These are phyloP conservation scores for Lamproptera curius DNA, from an alignment of 2,888 invertebrate species.

Conservation along the genomic window DNA sequence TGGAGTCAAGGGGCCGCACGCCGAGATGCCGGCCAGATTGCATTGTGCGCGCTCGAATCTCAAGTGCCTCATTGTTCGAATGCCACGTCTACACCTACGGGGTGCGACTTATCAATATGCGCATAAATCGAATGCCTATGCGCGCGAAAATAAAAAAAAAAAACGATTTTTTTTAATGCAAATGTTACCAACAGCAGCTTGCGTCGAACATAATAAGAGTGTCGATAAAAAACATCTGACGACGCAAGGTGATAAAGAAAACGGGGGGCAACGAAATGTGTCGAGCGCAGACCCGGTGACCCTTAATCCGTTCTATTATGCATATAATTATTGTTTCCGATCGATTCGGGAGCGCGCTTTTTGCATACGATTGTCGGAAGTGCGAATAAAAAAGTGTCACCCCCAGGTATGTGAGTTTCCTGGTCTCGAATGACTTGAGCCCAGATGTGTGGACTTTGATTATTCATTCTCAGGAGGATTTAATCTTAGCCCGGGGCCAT, in stretches of 20 bases:
- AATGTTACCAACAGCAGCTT: slow-evolving; percentile 47
- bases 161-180: slow-evolving; percentile 25
- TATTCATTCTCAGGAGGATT: slow-evolving; percentile 76
- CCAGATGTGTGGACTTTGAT: slow-evolving; percentile 57
- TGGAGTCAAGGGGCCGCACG: slow-evolving; percentile 74
- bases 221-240: slow-evolving; percentile 57
- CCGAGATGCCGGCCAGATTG: slow-evolving; percentile 61
- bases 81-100: slow-evolving; percentile 63
- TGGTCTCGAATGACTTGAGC: slow-evolving; percentile 59
- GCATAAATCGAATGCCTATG: slow-evolving; percentile 35
- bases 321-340: slow-evolving; percentile 78
- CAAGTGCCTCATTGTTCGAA: slow-evolving; percentile 55
- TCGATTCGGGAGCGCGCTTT: slow-evolving; percentile 36
- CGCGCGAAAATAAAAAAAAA: slow-evolving; percentile 26
- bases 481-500: slow-evolving; percentile 49
- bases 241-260: slow-evolving; percentile 61
- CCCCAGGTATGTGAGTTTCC: slow-evolving; percentile 66
- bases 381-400: slow-evolving; percentile 75
- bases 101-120: slow-evolving; percentile 44
- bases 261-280: slow-evolving; percentile 52
- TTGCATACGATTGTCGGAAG: slow-evolving; percentile 75
- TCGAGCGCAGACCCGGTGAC: slow-evolving; percentile 57
- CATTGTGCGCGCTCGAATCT: slow-evolving; percentile 53
- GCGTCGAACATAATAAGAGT: too few relatives aligned
- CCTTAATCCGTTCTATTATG: slow-evolving; percentile 75